These are phyloP conservation scores for Sminthurinus aureus DNA, from an alignment of 2,888 invertebrate genomes.

Conservation along the genomic window DNA sequence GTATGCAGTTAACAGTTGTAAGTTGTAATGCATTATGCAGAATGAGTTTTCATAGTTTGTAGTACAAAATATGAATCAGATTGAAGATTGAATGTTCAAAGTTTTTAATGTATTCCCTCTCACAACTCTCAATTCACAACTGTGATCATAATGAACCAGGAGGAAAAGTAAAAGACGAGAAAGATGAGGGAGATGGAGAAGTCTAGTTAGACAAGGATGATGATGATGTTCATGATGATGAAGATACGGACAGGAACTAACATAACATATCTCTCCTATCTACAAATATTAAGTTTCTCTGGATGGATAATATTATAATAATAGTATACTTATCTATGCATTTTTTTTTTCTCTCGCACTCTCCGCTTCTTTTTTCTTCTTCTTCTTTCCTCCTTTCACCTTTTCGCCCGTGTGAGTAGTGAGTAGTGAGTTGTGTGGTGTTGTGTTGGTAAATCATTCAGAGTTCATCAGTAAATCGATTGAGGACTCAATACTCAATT, in stretches of 20 bases:
- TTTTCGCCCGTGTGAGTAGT: not conserved
- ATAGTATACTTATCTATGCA: not conserved
- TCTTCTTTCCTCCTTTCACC: too few species aligned
- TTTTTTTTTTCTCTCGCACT: not conserved
- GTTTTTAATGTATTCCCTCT: not conserved
- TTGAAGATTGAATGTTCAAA: not conserved
- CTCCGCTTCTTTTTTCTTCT: not conserved
- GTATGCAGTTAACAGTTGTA: not conserved
- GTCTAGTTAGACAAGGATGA: not conserved
- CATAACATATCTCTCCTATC: not conserved
- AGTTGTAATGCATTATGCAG: not conserved
- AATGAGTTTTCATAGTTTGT: not conserved
- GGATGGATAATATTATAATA: not conserved
- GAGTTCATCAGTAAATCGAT: slow-evolving; percentile 40
- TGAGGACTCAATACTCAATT: slow-evolving; percentile 41
- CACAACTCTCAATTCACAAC: not conserved
- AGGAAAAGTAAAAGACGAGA: too few species aligned
- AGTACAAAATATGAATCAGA: too few species aligned
- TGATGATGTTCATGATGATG: not conserved
- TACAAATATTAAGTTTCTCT: not conserved
- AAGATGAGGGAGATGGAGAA: not conserved
- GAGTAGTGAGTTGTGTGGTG: not conserved
- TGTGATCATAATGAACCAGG: not conserved
- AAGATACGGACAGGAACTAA: not conserved
- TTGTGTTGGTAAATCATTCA: slow-evolving; percentile 33